Evolutionary conservation across 64 coral and sea anemone genomes (phyloP).

Genomic region (Montipora capricornis): DNA sequence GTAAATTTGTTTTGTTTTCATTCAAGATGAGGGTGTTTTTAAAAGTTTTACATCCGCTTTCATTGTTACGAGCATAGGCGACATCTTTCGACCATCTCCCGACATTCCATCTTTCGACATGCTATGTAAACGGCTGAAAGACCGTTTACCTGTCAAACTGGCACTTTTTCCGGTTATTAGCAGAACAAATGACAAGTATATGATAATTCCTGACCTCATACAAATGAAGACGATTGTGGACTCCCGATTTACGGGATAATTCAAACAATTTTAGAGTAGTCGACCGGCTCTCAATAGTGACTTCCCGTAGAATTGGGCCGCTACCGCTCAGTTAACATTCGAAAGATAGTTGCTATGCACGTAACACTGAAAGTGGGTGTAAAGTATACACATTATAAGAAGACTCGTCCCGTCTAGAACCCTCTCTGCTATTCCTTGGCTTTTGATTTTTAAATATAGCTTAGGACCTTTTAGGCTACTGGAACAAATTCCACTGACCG

Average conservation of each 20-base stretch:
- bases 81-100: slow-evolving; percentile 3
- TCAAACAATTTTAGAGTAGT: slow-evolving; percentile 2
- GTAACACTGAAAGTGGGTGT: too few relatives aligned
- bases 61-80: slow-evolving; percentile 1
- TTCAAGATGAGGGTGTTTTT: too few relatives aligned
- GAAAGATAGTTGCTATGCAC: neutral
- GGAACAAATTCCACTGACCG: too few relatives aligned
- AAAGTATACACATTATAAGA: too few relatives aligned
- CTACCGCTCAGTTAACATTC: slow-evolving; percentile 10
- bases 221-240: neutral
- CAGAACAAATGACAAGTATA: neutral
- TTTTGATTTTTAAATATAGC: too few relatives aligned
- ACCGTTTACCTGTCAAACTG: slow-evolving; percentile 6
- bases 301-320: slow-evolving; percentile 7
- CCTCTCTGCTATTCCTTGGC: too few relatives aligned
- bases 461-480: too few relatives aligned
- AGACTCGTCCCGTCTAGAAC: too few relatives aligned
- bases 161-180: neutral
- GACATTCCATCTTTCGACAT: neutral
- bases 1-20: too few relatives aligned
- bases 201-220: neutral
- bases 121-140: slow-evolving; percentile 13
- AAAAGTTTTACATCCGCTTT: neutral
- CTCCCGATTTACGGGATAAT: slow-evolving; percentile 8
- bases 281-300: slow-evolving; percentile 9